A percentile compares a stretch with the other conserved stretches of the same genome.
phyloP scores from a whole-genome alignment of 2,888 invertebrate genomes.

The Troides oblongomaculatus region DNA sequence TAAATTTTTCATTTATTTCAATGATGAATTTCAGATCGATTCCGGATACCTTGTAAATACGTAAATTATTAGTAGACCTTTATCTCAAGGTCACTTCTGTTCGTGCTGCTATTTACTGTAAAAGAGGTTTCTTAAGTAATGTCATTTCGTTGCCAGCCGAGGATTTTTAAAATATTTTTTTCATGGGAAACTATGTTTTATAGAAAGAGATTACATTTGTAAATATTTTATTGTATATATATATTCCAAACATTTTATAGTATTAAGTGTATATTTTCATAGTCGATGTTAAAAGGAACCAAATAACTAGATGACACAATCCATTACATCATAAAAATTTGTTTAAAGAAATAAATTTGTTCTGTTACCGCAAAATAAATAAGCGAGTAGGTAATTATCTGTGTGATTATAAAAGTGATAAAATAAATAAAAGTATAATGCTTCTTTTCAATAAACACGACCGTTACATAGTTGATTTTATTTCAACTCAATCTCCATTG shows the following conservation, averaged over 20 bases:
- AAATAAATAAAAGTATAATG: constrained; percentile 29
- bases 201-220: constrained; percentile 48
- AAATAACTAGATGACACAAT: constrained; percentile 60
- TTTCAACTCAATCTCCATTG: constrained; percentile 34
- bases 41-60: neutral
- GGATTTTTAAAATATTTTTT: constrained; percentile 15
- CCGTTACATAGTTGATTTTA: constrained; percentile 12
- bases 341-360: constrained; percentile 33
- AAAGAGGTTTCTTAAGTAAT: no score
- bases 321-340: constrained; percentile 33
- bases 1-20: neutral
- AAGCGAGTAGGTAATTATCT: constrained; percentile 29
- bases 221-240: constrained; percentile 65
- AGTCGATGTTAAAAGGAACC: constrained; percentile 77
- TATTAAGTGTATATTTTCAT: constrained; percentile 77
- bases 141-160: neutral
- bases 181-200: constrained; percentile 17
- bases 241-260: constrained; percentile 48
- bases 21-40: neutral
- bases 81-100: neutral
- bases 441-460: constrained; percentile 9
- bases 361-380: constrained; percentile 34
- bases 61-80: neutral
- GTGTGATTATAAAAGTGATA: constrained; percentile 39
- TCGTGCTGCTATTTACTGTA: neutral